Base-by-base conservation (phyloP, 2,797 vertebrate species). In the Gouania willdenowi region DNA sequence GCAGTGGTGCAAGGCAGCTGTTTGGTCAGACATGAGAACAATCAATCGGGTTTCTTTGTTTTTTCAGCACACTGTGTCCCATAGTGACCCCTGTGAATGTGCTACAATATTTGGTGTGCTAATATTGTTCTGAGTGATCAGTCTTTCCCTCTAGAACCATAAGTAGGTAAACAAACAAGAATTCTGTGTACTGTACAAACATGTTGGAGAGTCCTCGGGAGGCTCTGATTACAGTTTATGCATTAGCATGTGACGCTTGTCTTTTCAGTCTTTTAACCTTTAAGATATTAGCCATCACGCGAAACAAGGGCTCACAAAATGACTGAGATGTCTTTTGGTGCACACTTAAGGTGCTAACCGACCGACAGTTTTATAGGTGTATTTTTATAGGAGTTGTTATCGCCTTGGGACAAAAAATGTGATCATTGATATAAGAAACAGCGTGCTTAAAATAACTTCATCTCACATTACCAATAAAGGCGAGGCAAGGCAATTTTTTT, bases 61-160 rank as follows among this genome's bases (percentile, higher is more conserved):
- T 82, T 75, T 47, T 67, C 33, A 27, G 51, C 58, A 75, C 69
- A 66, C 64, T 32, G 26, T 49, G 51, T 46, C 46, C 53, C 44
- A 3, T 25, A 55, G 55, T 47, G 46, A 43, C 41, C 41, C 38
- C 33, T 46, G 33, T 64, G 70, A 71, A 62, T 68, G 34, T 54
- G 48, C 61, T 45, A 70, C 52, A 74, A 68, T 81, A 73, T 81
- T 82, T 83, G 64, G 78, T 42, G 58, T 78, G 77, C 66, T 73
- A 79, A 81, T 76, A 69, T 67, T 66, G 66, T 68, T 66, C 67
- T 75, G 75, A 82, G 76, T 80, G 71, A 81, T 77, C 58, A 47
- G 75, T 70, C 60, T 64, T 67, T 67, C 67, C 75, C 74, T 69
- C 25, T 29, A 49, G 75, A 61, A 49, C 41, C 65, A 69, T 55